phyloP scores from a whole-genome alignment of 2,113 vertebrate genomes.

The Pheucticus melanocephalus region DNA sequence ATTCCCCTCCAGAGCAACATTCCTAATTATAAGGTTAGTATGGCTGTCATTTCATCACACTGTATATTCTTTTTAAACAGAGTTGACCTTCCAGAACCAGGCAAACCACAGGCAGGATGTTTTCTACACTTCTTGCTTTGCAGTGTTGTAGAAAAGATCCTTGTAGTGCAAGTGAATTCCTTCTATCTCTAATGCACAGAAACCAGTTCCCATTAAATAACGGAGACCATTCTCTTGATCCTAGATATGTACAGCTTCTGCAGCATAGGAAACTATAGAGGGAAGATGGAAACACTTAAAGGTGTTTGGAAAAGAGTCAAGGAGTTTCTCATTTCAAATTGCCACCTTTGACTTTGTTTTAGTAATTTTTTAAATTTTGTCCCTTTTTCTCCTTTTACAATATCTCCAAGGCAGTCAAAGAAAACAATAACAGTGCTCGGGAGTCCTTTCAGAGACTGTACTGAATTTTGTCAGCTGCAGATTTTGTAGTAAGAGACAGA shows the following conservation, averaged over 20 bases:
- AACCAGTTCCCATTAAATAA: not conserved
- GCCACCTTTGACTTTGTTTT: not conserved
- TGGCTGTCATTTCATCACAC: not conserved
- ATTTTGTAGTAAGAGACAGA: not conserved
- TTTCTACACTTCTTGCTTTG: not conserved
- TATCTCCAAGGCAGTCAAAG: constrained; percentile 3
- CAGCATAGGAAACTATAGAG: not conserved
- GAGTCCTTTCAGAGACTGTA: not conserved
- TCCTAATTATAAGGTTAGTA: not conserved
- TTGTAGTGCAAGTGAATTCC: not conserved
- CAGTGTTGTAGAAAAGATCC: not conserved
- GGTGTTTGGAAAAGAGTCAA: not conserved
- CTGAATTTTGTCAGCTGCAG: constrained; percentile 7
- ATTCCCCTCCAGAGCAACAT: not conserved
- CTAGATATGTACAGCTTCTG: not conserved
- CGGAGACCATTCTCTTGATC: not conserved
- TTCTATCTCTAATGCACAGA: not conserved
- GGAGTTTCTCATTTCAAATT: not conserved
- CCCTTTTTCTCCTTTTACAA: not conserved
- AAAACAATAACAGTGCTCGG: not conserved
- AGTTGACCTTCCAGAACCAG: not conserved
- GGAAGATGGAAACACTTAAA: not conserved
- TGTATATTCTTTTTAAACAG: not conserved
- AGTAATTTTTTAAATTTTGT: not conserved
- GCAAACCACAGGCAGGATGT: not conserved